These are phyloP conservation scores for Falco berigora DNA, from an alignment of 2,797 vertebrate genomes.

Conservation along the genomic window DNA sequence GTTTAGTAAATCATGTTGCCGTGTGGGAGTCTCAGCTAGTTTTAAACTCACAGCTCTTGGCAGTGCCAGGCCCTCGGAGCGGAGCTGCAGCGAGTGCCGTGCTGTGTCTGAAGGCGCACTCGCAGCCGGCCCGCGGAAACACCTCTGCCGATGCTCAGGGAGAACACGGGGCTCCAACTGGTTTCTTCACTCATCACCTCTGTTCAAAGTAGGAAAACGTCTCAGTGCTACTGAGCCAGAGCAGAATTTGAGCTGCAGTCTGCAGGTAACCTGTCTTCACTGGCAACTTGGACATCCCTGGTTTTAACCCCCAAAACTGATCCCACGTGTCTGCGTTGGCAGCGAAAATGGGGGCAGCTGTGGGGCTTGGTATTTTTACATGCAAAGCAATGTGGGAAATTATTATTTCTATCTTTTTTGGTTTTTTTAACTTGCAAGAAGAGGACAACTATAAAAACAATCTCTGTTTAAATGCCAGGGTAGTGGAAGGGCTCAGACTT, in stretches of 20 bases:
- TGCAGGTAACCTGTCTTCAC: neutral
- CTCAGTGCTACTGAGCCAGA: neutral
- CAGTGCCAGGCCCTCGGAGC: neutral
- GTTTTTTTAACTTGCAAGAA: neutral
- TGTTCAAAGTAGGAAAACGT: neutral
- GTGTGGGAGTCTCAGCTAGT: neutral
- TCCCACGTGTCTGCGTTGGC: neutral
- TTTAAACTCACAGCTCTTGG: neutral
- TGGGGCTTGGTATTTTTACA: neutral
- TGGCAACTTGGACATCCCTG: neutral
- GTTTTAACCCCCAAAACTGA: neutral
- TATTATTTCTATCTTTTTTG: neutral
- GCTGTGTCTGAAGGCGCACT: neutral
- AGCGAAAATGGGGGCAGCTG: neutral
- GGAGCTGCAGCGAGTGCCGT: neutral
- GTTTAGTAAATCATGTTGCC: slow-evolving; percentile 55
- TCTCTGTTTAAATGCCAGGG: neutral
- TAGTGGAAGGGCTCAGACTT: neutral
- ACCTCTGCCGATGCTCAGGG: accelerated
- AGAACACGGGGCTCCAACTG: neutral
- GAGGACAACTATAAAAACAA: neutral
- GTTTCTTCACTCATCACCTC: neutral
- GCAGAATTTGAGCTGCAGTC: neutral
- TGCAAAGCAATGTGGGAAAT: neutral
- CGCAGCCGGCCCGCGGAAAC: accelerated